Base-by-base conservation (phyloP, 2,888 invertebrate genomes). In the Mellilla xanthometata region DNA sequence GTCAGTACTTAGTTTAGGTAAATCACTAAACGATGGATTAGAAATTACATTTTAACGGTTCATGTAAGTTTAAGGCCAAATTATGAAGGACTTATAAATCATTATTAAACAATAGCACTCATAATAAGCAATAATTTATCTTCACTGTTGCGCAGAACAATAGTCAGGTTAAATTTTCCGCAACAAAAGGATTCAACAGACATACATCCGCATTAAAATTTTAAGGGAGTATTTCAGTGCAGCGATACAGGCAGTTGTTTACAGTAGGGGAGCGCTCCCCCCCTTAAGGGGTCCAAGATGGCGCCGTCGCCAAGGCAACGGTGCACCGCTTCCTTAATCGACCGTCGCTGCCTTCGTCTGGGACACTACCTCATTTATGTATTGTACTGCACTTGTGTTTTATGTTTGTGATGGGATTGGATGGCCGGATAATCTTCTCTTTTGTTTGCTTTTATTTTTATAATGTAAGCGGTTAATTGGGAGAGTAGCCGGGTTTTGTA, bases 291-390 rank as follows among this genome's bases (percentile, higher is more conserved):
- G 76, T 68, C 68, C 84, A 89, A 88, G 87, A 88, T 88, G 88
- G 88, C 88, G 84, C 65, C 85, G 88, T 88, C 72, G 75, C 70
- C 82, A 80, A 76, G 86, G 85, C 83, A 87, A 89, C 88, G 83
- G 68, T 89, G 88, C 88, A 88, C 77, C 78, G 81, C 87, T 88
- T 89, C 88, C 87, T 88, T 89, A 86, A 88, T 89, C 88, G 88
- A 89, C 88, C 88, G 87, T 77, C 79, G 78, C 78, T 78, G 72
- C 76, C 81, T 75, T 70, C 75, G 63, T 66, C 65, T 71, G 72
- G 68, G 68, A 65, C 64, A 65, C 60, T 60, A 65, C 70, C 72
- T 77, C 84, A 77, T 81, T 83, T 85, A 85, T 86, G 71, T 85
- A 83, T 84, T 79, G 81, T 85, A 84, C 77, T 88, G 85, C 86